These are phyloP conservation scores for Antechinus flavipes DNA, from an alignment of 2,113 vertebrate genomes.

Conservation along the genomic window DNA sequence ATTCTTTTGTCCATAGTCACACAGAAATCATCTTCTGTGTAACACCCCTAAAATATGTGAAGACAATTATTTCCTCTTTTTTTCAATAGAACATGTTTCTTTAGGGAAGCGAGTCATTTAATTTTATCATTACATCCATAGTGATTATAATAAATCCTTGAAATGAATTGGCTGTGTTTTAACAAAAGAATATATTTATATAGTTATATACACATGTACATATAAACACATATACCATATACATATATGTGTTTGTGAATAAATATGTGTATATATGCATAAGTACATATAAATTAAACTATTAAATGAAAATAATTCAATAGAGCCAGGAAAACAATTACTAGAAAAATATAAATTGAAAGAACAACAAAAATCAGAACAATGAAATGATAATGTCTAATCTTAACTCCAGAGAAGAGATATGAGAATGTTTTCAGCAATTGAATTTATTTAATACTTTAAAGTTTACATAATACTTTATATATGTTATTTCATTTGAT, in stretches of 20 bases:
- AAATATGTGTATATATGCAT: too few species aligned
- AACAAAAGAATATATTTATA: too few species aligned
- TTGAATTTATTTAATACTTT: background rate
- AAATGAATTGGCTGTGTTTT: background rate
- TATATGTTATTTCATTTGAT: background rate
- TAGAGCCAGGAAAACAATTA: background rate
- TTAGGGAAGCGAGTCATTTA: background rate
- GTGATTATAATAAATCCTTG: background rate
- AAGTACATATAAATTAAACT: background rate
- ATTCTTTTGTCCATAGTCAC: background rate
- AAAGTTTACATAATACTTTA: background rate
- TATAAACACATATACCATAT: too few species aligned
- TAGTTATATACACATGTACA: too few species aligned
- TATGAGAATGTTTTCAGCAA: background rate
- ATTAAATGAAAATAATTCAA: background rate
- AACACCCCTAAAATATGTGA: background rate
- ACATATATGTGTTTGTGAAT: background rate
- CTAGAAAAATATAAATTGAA: background rate
- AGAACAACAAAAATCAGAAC: background rate
- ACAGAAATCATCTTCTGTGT: background rate
- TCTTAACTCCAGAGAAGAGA: background rate
- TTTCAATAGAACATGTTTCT: background rate
- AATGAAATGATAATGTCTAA: background rate
- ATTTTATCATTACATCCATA: background rate
- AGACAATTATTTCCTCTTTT: background rate